Evolutionary conservation across 2,888 invertebrate genomes (phyloP), one percentile per base, ranked within the genome.

Genomic region (Macaria liturata): DNA sequence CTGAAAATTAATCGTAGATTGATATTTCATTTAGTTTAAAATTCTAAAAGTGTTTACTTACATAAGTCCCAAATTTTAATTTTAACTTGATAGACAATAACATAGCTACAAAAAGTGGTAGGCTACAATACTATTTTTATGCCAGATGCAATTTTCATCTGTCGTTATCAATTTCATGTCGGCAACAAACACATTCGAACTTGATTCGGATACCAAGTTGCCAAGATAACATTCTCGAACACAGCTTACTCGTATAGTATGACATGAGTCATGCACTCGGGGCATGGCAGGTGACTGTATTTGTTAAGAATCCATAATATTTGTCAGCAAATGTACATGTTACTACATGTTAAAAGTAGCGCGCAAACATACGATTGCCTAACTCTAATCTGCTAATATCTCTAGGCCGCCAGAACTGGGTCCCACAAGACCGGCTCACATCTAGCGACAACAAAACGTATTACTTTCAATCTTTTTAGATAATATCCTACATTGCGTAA

Each of bases 401-500:
- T 56, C 42, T 45, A 48, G 57, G 44, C 31, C 44, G 31, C 52
- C 57, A 61, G 62, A 63, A 65, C 61, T 63, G 56, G 63, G 61
- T 45, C 55, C 61, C 51, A 46, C 37, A 49, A 59, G 49, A 65
- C 59, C 53, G 59, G 64, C 54, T 62, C 54, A 61, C 67, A 62
- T 74, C 70, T 72, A 68, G 70, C 74, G 78, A 69, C 72, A 69
- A 65, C 70, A 74, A 74, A 76, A 72, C 69, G 69, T 65, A 78
- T 82, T 78, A 72, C 72, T 65, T 70, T 61, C 72, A 76, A 77
- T 78, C 72, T 73, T 74, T 80, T 77, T 78, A 77, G 74, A 81
- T 80, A 81, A 79, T 79, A 75, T 72, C 65, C 65, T 67, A 71
- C 71, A 76, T 85, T 81, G 75, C 79, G 77, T 76, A 86, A 83